phyloP scores from a whole-genome alignment of 2,113 vertebrate genomes.

The Caracal caracal region DNA sequence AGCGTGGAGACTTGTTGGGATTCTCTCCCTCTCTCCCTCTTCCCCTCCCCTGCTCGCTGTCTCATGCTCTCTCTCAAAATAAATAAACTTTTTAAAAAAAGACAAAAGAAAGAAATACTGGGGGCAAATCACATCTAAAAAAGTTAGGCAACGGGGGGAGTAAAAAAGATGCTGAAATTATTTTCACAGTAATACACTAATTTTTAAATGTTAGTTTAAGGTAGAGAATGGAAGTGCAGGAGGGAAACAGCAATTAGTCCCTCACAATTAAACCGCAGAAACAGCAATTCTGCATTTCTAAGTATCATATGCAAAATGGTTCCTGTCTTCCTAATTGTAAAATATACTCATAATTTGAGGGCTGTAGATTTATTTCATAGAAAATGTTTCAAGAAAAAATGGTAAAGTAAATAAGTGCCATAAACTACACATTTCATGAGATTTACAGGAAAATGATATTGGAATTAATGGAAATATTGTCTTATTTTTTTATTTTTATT shows the following conservation, averaged over 20 bases:
- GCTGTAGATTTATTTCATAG: not conserved
- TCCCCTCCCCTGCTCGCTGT: no score
- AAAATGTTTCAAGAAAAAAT: slow-evolving; percentile 12
- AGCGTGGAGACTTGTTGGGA: no score
- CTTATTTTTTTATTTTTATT: not conserved
- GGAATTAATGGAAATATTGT: not conserved
- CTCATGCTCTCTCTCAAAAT: no score
- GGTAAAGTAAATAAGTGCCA: not conserved
- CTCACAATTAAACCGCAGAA: slow-evolving; percentile 25
- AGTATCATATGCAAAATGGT: slow-evolving; percentile 7
- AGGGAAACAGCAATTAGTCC: slow-evolving; percentile 28
- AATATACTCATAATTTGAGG: not conserved
- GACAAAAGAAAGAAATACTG: not conserved
- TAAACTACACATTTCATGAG: not conserved
- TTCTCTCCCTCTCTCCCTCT: no score
- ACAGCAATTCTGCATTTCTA: slow-evolving; percentile 18
- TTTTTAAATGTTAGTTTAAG: slow-evolving; percentile 44
- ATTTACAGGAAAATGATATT: not conserved
- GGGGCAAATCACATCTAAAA: slow-evolving; percentile 42
- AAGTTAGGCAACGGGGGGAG: not conserved
- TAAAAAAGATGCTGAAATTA: slow-evolving; percentile 27
- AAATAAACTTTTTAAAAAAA: no score
- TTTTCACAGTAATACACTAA: not conserved
- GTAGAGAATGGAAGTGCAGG: not conserved
- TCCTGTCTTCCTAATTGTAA: slow-evolving; percentile 43